Percentiles rank a stretch among this genome's conserved stretches.
phyloP scores from a whole-genome alignment of 2,113 vertebrate genomes.

The Strigops habroptila region DNA sequence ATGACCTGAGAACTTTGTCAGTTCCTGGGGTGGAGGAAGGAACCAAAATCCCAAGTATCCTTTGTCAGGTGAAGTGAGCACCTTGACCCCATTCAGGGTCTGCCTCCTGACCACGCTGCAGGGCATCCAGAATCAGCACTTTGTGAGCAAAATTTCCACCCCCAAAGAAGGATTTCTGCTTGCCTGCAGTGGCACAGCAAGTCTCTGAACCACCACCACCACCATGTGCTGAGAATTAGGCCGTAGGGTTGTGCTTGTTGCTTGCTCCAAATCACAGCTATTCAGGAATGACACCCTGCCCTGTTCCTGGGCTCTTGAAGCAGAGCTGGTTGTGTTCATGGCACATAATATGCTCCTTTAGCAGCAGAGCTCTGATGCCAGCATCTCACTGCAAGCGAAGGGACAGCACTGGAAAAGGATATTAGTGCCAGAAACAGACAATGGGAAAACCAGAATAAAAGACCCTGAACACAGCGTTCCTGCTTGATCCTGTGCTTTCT shows the following conservation, averaged over 20 bases:
- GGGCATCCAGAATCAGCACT: neutral
- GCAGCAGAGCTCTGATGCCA: neutral
- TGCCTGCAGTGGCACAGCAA: neutral
- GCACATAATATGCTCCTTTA: slow-evolving; percentile 1
- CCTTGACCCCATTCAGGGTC: accelerated
- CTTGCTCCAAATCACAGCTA: slow-evolving; percentile 33
- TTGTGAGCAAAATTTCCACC: neutral
- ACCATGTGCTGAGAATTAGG: slow-evolving; percentile 22
- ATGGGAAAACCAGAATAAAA: slow-evolving; percentile 47
- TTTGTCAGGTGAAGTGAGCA: neutral
- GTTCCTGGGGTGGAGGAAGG: neutral
- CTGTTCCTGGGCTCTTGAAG: neutral
- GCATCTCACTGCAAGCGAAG: neutral
- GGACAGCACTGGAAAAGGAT: slow-evolving; percentile 10
- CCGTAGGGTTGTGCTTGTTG: neutral
- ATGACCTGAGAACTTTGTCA: neutral
- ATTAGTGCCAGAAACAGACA: slow-evolving; percentile 36
- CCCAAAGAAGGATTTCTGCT: neutral
- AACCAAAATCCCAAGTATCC: accelerated
- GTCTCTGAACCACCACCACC: neutral
- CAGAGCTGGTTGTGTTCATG: neutral
- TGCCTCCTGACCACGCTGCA: neutral
- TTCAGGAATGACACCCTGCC: slow-evolving; percentile 21
- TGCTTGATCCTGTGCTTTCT: slow-evolving; percentile 38
- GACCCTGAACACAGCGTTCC: slow-evolving; percentile 38